Conservation (phyloP, 2,888 invertebrate species). For the Tridacna crocea region DNA sequence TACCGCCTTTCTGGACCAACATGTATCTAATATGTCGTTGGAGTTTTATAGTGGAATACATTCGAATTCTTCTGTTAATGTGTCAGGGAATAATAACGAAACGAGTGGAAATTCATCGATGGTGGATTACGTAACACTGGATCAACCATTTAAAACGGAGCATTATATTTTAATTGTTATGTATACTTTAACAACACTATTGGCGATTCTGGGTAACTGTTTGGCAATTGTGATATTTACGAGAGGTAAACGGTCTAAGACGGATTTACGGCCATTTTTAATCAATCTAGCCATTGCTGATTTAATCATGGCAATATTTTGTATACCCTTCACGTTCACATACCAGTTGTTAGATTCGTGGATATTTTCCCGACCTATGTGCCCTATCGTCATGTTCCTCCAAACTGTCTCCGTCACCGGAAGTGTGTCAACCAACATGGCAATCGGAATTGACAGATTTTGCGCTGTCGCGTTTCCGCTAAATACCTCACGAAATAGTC, state of each 20-base stretch:
- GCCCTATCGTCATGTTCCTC: constrained; percentile 85
- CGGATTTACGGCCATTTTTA: constrained; percentile 88
- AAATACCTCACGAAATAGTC: constrained; percentile 76
- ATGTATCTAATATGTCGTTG: constrained; percentile 26
- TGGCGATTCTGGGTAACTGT: constrained; percentile 85
- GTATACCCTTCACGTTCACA: constrained; percentile 93
- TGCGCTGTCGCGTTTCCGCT: constrained; percentile 80
- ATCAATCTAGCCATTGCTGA: constrained; percentile 94
- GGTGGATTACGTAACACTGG: not conserved
- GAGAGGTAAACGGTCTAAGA: constrained; percentile 82
- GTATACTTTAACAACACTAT: constrained; percentile 84
- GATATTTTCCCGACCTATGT: constrained; percentile 85
- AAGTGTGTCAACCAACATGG: constrained; percentile 85
- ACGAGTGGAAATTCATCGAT: constrained; percentile 1
- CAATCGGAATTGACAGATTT: constrained; percentile 85
- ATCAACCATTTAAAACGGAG: constrained; percentile 31
- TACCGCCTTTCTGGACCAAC: constrained; percentile 21
- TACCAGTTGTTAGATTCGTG: constrained; percentile 83
- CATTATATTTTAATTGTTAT: constrained; percentile 78
- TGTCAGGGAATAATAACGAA: constrained; percentile 5
- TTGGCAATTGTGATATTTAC: constrained; percentile 85
- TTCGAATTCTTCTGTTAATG: constrained; percentile 4
- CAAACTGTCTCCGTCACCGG: constrained; percentile 84
- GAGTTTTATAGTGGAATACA: constrained; percentile 2
- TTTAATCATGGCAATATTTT: constrained; percentile 94